A percentile compares a stretch with the other conserved stretches of the same genome.
phyloP scores from a whole-genome alignment of 2,113 vertebrate genomes.

The Echinops telfairi region DNA sequence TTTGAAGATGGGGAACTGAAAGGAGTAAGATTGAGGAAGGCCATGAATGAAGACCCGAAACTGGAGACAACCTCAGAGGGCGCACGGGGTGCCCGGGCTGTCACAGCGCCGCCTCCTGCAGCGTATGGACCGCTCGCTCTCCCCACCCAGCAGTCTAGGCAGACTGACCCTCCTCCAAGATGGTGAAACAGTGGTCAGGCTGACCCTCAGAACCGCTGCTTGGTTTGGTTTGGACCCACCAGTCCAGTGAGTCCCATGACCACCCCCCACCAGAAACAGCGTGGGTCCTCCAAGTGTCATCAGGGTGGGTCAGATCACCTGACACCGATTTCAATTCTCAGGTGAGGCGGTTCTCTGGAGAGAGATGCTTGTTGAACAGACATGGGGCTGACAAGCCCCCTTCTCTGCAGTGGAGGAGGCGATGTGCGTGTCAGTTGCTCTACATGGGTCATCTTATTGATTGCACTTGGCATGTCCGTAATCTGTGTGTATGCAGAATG shows the following conservation, averaged over 20 bases:
- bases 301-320: not conserved
- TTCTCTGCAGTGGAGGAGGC: not conserved
- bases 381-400: not conserved
- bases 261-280: not conserved
- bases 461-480: not conserved
- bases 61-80: not conserved
- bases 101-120: too few species aligned
- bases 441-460: slow-evolving; percentile 1
- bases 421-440: not conserved
- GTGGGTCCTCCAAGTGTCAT: not conserved
- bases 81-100: not conserved
- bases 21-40: not conserved
- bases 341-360: not conserved
- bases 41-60: not conserved
- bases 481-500: not conserved
- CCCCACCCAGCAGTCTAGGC: too few species aligned
- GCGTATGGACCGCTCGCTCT: too few species aligned
- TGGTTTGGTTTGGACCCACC: not conserved
- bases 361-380: not conserved
- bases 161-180: too few species aligned
- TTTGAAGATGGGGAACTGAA: not conserved
- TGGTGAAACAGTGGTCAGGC: too few species aligned
- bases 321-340: not conserved
- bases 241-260: not conserved
- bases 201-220: too few species aligned